Conservation (phyloP, 2,888 invertebrate species). For the Cantharis flavilabris region DNA sequence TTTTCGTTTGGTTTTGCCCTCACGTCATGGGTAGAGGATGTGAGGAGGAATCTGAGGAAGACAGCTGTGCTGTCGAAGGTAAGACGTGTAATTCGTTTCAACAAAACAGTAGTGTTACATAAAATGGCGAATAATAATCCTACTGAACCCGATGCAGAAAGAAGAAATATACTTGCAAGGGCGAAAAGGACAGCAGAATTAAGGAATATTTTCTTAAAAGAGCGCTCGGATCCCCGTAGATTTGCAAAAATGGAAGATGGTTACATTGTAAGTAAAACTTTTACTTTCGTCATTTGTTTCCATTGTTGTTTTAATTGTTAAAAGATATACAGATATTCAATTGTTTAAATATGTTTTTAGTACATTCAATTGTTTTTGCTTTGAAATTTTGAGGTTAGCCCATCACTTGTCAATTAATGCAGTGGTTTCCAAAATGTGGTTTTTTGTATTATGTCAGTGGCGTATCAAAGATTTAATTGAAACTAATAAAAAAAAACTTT, state of each 20-base stretch:
- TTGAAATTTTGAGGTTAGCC: neutral
- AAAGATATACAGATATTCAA: neutral
- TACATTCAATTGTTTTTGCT: neutral
- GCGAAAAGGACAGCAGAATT: conserved; percentile 63
- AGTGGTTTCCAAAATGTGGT: neutral
- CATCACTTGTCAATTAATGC: neutral
- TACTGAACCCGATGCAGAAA: conserved; percentile 60
- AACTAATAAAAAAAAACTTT: neutral
- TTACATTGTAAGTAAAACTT: conserved; percentile 67
- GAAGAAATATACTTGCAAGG: conserved; percentile 63
- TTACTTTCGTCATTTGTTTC: neutral
- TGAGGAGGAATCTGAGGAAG: neutral
- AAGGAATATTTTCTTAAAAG: conserved; percentile 74
- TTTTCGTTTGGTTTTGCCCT: neutral
- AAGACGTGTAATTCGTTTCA: neutral
- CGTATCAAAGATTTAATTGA: neutral
- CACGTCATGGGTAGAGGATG: neutral
- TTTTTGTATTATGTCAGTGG: neutral
- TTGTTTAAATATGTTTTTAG: too few relatives aligned
- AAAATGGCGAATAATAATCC: conserved; percentile 55
- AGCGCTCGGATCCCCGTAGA: conserved; percentile 71
- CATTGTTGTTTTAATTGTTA: neutral
- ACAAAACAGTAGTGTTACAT: conserved; percentile 1
- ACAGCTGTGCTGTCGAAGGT: neutral
- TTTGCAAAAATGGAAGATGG: conserved; percentile 71